Conservation (phyloP, 2,888 invertebrate species). For the Habroteleia sp. region DNA sequence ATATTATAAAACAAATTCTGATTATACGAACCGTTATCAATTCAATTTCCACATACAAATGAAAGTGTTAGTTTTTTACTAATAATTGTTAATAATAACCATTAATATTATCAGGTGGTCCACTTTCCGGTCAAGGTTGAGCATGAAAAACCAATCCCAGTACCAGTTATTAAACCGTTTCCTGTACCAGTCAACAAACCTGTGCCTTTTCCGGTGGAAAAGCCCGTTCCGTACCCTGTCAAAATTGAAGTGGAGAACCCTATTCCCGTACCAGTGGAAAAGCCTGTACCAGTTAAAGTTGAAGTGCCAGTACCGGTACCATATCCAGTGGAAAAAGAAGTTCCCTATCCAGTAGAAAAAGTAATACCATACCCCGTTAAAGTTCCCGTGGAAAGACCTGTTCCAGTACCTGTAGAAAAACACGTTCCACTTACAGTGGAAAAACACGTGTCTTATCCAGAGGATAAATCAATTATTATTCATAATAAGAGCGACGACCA, state of each 20-base stretch:
- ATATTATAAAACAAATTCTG: too few relatives aligned
- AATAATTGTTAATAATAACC: too few relatives aligned
- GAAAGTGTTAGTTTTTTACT: too few relatives aligned
- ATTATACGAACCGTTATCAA: too few relatives aligned
- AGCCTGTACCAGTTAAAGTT: constrained; percentile 85
- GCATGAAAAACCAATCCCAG: constrained; percentile 84
- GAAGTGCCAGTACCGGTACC: constrained; percentile 86
- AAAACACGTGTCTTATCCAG: constrained; percentile 84
- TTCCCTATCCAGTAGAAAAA: constrained; percentile 85
- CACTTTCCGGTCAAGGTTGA: constrained; percentile 86
- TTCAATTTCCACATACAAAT: too few relatives aligned
- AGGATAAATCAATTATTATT: constrained; percentile 86
- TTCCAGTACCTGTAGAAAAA: constrained; percentile 76
- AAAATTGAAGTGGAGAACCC: constrained; percentile 85
- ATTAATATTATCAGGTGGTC: constrained; percentile 82
- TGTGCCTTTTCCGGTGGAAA: constrained; percentile 86
- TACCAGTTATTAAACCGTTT: constrained; percentile 82
- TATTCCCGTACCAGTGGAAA: constrained; percentile 83
- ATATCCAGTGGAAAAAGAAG: constrained; percentile 84
- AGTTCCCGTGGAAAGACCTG: constrained; percentile 83
- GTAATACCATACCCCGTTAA: constrained; percentile 82
- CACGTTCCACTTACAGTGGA: constrained; percentile 71
- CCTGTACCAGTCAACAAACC: constrained; percentile 88
- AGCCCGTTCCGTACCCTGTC: constrained; percentile 86
- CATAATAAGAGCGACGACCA: constrained; percentile 76